Conservation (phyloP, 1,140 invertebrate genomes). For the Bombus polaris region DNA sequence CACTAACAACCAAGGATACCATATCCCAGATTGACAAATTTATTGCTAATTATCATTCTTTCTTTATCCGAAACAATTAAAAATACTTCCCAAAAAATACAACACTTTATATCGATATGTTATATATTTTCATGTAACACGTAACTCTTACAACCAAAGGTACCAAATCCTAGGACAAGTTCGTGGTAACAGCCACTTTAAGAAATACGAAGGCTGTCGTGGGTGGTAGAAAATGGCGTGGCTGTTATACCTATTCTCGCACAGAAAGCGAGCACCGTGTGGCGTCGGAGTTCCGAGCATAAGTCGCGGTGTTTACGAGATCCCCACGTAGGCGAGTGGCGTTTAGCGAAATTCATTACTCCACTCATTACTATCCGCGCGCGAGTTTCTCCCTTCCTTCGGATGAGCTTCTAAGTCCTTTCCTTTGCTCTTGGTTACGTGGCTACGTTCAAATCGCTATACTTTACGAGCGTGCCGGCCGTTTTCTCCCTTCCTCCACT, state of each 20-base stretch:
- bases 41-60: no score
- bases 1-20: no score
- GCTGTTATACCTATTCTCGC: neutral
- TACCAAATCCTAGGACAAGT: neutral
- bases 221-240: neutral
- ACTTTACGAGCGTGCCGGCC: constrained; percentile 50
- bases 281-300: neutral
- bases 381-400: neutral
- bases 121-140: no score
- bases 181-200: neutral
- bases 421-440: constrained; percentile 38
- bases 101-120: no score
- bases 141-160: no score
- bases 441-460: constrained; percentile 39
- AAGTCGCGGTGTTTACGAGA: constrained; percentile 61
- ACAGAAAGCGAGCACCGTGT: neutral
- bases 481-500: constrained; percentile 19
- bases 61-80: no score
- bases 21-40: no score
- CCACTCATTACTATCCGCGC: constrained; percentile 66
- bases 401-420: neutral
- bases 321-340: constrained; percentile 62
- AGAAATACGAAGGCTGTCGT: neutral
- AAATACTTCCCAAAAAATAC: no score
- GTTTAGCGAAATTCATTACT: constrained; percentile 74